Base-by-base conservation (phyloP, 2,113 vertebrate genomes). In the Limanda limanda region DNA sequence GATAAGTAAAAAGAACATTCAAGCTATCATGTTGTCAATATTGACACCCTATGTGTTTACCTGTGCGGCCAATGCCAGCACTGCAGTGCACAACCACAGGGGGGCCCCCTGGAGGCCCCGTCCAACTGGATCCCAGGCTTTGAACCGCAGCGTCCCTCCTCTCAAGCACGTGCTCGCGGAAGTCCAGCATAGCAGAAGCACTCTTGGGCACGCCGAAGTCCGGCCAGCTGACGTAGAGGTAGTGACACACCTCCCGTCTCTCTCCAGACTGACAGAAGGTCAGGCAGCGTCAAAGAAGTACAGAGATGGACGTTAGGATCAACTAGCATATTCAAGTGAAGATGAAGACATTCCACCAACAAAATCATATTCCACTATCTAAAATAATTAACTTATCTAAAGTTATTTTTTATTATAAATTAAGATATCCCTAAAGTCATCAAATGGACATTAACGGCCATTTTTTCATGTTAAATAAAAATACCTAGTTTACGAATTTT, bases 141-240 rank as follows among this genome's bases (percentile, higher is more conserved):
- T 60, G 90, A 42, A 94, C 79, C 1, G 93, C 90, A 57, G 87
- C 79, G 8, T 93, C 91, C 71, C 92, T 92, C 84, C 88, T 90
- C 59, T 90, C 88, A 69, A 93, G 92, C 20, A 95, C 94, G 47
- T 94, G 92, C 35, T 92, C 91, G 78, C 92, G 91, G 71, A 95
- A 95, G 81, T 95, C 94, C 84, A 95, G 90, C 95, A 95, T 95
- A 71, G 95, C 95, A 4, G 94, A 94, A 17, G 95, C 95, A 65
- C 93, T 93, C 82, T 95, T 95, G 21, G 95, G 95, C 37, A 95
- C 94, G 0, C 95, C 95, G 11, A 95, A 95, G 79, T 95, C 95
- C 9, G 95, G 95, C 95, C 95, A 95, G 91, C 95, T 95, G 82
- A 95, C 86, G 58, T 95, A 95, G 71, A 95, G 93, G 88, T 94